Base-by-base conservation (phyloP, 1,140 invertebrate genomes). In the Bombyx mandarina region DNA sequence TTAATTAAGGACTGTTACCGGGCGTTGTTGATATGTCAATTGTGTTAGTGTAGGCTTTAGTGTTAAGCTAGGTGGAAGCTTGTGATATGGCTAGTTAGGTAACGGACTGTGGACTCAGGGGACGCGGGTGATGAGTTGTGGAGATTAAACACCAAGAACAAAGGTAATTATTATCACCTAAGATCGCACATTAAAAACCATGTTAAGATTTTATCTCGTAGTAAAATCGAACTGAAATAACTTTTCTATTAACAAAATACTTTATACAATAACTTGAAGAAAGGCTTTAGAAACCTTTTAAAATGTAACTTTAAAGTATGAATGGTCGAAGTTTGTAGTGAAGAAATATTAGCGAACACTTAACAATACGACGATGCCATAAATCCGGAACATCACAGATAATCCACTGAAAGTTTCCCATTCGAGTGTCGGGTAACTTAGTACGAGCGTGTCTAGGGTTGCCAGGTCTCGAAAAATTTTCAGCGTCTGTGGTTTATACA, bases 41-140 rank as follows among this genome's bases (percentile, higher is more conserved):
- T 82, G 80, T 79, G 79, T 79, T 79, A 79, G 67, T 63, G 61
- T 79, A 70, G 72, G 71, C 68, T 71, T 74, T 82, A 86, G 79
- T 82, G 67, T 65, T 82, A 77, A 79, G 82, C 76, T 82, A 81
- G 78, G 78, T 80, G 75, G 75, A 76, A 82, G 81, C 81, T 84
- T 82, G 82, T 86, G 79, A 84, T 82, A 82, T 79, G 77, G 74
- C 65, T 80, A 79, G 73, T 65, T 56, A 69, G 35, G 59, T 62
- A 51, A 48, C 35, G 58, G 49, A 62, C 56, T 51, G 57, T 51
- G 62, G 58, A 57, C 52, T 58, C 51, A 45, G 55, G 62, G 74
- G 73, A 65, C 60, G 66, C 57, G 56, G 49, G 58, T 60, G 62
- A 45, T 47, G 61, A 57, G 49, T 8, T 48, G 35, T 56, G 54